Base-by-base conservation (phyloP, 2,888 invertebrate species). In the Gryllus longicercus region DNA sequence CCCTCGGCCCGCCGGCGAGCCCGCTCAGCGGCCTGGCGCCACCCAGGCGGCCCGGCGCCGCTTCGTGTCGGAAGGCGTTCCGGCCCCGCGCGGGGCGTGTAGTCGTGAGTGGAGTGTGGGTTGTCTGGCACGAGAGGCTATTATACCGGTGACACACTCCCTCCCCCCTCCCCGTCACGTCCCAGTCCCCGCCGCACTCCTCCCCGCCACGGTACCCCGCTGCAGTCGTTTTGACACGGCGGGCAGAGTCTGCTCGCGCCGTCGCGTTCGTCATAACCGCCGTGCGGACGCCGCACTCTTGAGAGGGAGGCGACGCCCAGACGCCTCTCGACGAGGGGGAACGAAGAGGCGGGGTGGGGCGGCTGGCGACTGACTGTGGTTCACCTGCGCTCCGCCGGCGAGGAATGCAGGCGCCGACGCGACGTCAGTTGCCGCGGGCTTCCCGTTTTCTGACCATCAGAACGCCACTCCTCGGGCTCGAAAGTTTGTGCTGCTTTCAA, bases 41-140 rank as follows among this genome's bases (percentile, higher is more conserved):
- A 63, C 63, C 63, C 63, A 63, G 63, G 63, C 63, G 63, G 63
- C 63, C 63, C 63, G 4, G 63, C 63, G 63, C n/a, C 63, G 63
- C 1, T 14, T n/a, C 63, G 63, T 63, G 63, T 63, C 63, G 16
- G 63, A 11, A n/a, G 63, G 16, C 16, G 14, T 63, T 63, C 16
- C 16, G n/a, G 63, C 63, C 12, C 16, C 63, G 63, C 63, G 63
- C 16, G n/a, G 63, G 16, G n/a, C 14, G 63, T 18, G 16, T 18
- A 63, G 63, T 63, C 63, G 63, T 63, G 63, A 63, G 14, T n/a
- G n/a, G 63, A 18, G 63, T n/a, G n/a, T n/a, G 63, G n/a, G 63
- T n/a, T 63, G n/a, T 63, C 63, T 18, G 38, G 16, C 63, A 18
- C 63, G 63, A 63, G 63, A 63, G 14, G n/a, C 63, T 14, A 63